Evolutionary conservation across 1,140 invertebrate species (phyloP).

Genomic region (Nomia melanderi): DNA sequence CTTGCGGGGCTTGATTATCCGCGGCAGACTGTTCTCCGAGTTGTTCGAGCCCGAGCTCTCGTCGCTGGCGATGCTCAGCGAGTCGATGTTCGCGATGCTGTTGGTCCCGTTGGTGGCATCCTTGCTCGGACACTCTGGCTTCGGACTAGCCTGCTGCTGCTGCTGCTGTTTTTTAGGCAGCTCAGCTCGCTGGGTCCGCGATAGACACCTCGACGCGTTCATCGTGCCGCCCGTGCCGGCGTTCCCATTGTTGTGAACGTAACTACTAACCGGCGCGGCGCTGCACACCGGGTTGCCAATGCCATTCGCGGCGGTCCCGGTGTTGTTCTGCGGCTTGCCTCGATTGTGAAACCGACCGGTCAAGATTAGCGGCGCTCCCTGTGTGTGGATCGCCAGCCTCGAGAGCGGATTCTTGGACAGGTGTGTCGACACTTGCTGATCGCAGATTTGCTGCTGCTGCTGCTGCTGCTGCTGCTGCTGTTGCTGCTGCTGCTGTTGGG

Average conservation of each 20-base stretch:
- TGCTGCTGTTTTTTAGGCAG: constrained; percentile 38
- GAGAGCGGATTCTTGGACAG: constrained; percentile 82
- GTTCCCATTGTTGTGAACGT: constrained; percentile 28
- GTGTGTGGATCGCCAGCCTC: constrained; percentile 87
- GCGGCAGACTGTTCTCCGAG: constrained; percentile 89
- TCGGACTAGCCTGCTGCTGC: constrained; percentile 37
- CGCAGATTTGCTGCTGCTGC: constrained; percentile 62
- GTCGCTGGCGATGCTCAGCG: constrained; percentile 87
- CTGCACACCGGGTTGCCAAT: constrained; percentile 7
- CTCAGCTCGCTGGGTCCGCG: constrained; percentile 58
- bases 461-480: constrained; percentile 54
- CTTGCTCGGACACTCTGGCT: constrained; percentile 49
- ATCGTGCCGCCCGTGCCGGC: constrained; percentile 32
- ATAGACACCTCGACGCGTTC: constrained; percentile 41
- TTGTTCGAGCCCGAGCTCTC: constrained; percentile 87
- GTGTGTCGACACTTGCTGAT: constrained; percentile 65
- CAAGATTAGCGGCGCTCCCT: constrained; percentile 88
- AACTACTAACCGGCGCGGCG: constrained; percentile 9
- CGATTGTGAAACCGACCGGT: constrained; percentile 81
- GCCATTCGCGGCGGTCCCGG: constrained; percentile 47
- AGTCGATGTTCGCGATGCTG: constrained; percentile 82
- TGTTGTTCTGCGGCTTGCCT: constrained; percentile 62
- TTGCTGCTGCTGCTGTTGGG: constrained; percentile 69
- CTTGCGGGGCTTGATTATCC: constrained; percentile 94
- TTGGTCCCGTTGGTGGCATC: constrained; percentile 50